phyloP scores from a whole-genome alignment of 2,888 invertebrate species.

The Brachyptera risi region DNA sequence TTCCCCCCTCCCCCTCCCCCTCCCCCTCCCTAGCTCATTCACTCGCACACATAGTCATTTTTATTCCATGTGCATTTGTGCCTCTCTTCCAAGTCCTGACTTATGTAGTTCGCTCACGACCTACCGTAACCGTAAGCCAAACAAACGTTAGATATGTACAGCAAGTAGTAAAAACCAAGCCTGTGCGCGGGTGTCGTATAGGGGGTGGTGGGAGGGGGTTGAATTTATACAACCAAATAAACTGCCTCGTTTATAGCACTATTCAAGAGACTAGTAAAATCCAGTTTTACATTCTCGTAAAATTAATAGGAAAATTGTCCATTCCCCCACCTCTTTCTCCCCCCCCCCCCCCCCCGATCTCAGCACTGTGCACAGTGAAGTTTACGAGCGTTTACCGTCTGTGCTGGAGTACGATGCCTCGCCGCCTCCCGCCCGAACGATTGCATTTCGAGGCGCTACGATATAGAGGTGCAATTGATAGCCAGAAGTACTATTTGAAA shows the following conservation, averaged over 20 bases:
- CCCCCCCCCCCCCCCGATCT: conserved; percentile 19
- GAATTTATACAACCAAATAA: conserved; percentile 29
- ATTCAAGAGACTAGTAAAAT: conserved; percentile 33
- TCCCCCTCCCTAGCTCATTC: no score
- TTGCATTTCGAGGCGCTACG: no score
- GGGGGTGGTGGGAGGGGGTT: background rate
- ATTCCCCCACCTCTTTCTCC: conserved; percentile 20
- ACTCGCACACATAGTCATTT: no score
- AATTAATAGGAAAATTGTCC: conserved; percentile 37
- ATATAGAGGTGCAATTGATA: no score
- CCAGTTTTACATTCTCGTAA: conserved; percentile 35
- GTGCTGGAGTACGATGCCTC: no score
- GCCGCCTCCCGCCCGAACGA: no score
- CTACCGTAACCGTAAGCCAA: conserved; percentile 1
- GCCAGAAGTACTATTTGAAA: background rate
- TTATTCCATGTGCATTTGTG: no score
- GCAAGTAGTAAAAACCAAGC: conserved; percentile 12
- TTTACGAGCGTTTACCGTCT: conserved; percentile 18
- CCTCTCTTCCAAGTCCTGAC: no score
- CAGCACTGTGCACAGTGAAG: background rate
- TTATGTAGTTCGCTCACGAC: no score
- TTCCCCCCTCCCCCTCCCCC: no score
- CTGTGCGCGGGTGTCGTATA: background rate
- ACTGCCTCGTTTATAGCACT: conserved; percentile 32
- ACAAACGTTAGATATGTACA: background rate